phyloP scores from a whole-genome alignment of 23 tunicate species.

The Botrylloides violaceus region DNA sequence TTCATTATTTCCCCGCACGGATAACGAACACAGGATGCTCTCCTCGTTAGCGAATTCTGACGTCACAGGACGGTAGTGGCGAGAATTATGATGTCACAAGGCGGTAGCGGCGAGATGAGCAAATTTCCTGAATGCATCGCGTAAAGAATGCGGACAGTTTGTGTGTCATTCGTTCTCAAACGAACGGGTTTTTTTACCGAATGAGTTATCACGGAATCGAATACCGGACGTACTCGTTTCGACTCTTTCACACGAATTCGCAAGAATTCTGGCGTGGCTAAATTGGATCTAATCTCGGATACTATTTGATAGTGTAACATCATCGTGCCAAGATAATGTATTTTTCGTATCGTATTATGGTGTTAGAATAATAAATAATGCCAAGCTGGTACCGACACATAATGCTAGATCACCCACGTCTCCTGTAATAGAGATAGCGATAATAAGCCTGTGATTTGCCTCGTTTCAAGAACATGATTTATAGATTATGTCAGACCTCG shows the following conservation, averaged over 20 bases:
- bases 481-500: neutral
- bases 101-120: no score
- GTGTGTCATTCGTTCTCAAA: no score
- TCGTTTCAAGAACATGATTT: neutral
- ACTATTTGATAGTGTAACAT: neutral
- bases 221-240: no score
- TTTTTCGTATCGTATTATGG: neutral
- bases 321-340: neutral
- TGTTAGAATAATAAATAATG: neutral
- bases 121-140: no score
- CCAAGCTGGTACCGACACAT: neutral
- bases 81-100: no score
- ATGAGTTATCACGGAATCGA: no score
- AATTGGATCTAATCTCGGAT: neutral
- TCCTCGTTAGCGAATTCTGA: no score
- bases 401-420: neutral
- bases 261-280: neutral
- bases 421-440: neutral
- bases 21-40: neutral
- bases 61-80: no score
- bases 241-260: no score
- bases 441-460: neutral
- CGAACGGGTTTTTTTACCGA: no score
- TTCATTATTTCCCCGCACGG: neutral
- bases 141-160: no score